Base-by-base conservation (phyloP, 35 echinoderm and acorn worm species). In the Lytechinus pictus region DNA sequence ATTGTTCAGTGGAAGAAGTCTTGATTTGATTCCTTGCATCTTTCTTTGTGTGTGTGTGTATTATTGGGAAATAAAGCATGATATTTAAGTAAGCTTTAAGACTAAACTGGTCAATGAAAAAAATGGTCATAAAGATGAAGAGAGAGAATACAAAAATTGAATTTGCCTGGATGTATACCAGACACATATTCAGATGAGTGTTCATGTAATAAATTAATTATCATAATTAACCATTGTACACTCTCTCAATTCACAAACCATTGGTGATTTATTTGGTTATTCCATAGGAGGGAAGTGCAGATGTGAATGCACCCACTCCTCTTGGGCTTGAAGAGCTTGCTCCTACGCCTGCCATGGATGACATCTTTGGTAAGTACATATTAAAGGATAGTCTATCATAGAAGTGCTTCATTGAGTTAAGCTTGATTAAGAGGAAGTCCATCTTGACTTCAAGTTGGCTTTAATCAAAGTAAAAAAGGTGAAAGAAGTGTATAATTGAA, bases 291-390 rank as follows among this genome's bases (percentile, higher is more conserved):
- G 60, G 86, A 54, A 53, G 91, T 44, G 5, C 28, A 52, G 71
- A 72, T 95, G n/a, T 86, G 21, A n/a, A 86, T 87, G 96, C 87
- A 44, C 96, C 96, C 5, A 99, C 98, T 51, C 98, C 97, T 21
- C 95, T 99, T 3, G 97, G 97, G 53, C 86, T 95, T 4, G 96
- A 96, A 92, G 98, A 99, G 87, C 95, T 99, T 54, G 98, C 98
- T 54, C 94, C 95, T 9, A 96, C 96, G 3, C 98, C 98, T 86
- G 87, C 95, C 13, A 97, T 96, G 95, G 95, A 94, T 86, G 98
- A 99, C 57, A 94, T 99, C 1, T 99, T 99, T 96, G 98, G 98
- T 97, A 44, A 90, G 52, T 53, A 79, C 33, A 44, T 44, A 44
- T 44, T 44, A 44, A 44, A 44, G 33, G 33, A 44, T 44, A 44